Base-by-base conservation (phyloP, 2,888 invertebrate species). In the Erebia ligea region DNA sequence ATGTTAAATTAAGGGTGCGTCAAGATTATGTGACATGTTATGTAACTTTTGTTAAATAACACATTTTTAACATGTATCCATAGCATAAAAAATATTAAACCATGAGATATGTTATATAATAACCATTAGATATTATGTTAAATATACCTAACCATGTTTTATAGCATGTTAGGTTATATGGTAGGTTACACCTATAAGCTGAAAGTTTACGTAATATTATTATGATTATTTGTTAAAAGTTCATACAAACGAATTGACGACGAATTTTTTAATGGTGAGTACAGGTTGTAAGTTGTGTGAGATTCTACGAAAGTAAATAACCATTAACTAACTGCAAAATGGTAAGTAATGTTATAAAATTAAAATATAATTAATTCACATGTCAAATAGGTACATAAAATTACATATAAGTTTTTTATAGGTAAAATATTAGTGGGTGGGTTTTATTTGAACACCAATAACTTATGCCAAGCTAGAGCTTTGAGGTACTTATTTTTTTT, bases 401-500 rank as follows among this genome's bases (percentile, higher is more conserved):
- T 19, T n/a, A 50, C 19, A 62, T 45, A 52, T 65, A 58, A 67
- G 45, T 66, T 17, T 48, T 67, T 52, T 25, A 34, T 10, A 19
- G 13, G 19, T 63, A 58, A 63, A 62, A 52, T 54, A n/a, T 48
- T 68, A 50, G 25, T 10, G 21, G 48, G 64, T 68, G 58, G 54
- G 68, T 68, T 48, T 59, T 42, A 65, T 54, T 61, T 61, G 65
- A 65, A 71, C 64, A 65, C 54, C 68, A 54, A 40, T 45, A 54
- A 61, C 21, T 63, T 54, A 59, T 56, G 40, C 45, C 21, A 63
- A 58, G 69, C 70, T 64, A 67, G 61, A 64, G 69, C 64, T 71
- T 67, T 56, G 70, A 77, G 75, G 75, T 77, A 78, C 77, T 84
- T 80, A 57, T 80, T 62, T 67, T 62, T 68, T 21, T 81, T 78